Percentiles rank a stretch among this genome's conserved stretches.
Conservation (phyloP, 1,140 invertebrate genomes). For the Heterodera schachtii region DNA sequence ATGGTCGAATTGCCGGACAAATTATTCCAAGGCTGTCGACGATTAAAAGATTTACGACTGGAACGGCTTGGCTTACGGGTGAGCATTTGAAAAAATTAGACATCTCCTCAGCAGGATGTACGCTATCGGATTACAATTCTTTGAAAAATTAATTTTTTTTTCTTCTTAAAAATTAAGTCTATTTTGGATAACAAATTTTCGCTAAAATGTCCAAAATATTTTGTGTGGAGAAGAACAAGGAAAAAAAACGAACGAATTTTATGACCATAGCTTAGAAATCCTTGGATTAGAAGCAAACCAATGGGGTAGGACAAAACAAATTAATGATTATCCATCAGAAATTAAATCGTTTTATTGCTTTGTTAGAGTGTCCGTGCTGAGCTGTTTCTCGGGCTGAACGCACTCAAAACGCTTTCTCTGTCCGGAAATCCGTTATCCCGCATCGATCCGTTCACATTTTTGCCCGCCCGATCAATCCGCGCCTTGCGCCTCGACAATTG, state of each 20-base stretch:
- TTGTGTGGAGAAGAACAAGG: too few species aligned
- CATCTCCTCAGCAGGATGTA: too few species aligned
- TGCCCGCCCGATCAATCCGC: slow-evolving; percentile 33
- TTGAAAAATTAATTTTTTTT: too few species aligned
- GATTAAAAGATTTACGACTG: slow-evolving; percentile 40
- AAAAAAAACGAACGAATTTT: background rate
- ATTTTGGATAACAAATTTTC: too few species aligned
- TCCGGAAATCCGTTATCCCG: slow-evolving; percentile 37
- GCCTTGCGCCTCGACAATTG: slow-evolving; percentile 40
- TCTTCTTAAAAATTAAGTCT: too few species aligned
- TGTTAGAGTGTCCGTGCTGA: slow-evolving; percentile 36
- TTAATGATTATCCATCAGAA: too few species aligned
- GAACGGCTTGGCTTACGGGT: slow-evolving; percentile 29
- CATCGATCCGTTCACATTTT: slow-evolving; percentile 47
- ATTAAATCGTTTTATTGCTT: background rate
- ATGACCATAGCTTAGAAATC: background rate
- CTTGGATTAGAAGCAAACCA: too few species aligned
- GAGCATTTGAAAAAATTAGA: background rate
- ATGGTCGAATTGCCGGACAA: slow-evolving; percentile 29
- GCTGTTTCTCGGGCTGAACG: slow-evolving; percentile 37
- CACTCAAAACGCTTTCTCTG: slow-evolving; percentile 26
- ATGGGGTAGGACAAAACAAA: too few species aligned
- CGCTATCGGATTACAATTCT: too few species aligned
- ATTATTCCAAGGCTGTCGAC: slow-evolving; percentile 35
- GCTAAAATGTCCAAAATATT: too few species aligned